Percentiles rank a stretch among this genome's conserved stretches.
phyloP scores from a whole-genome alignment of 1,140 invertebrate genomes.

The Sarcophaga bullata region DNA sequence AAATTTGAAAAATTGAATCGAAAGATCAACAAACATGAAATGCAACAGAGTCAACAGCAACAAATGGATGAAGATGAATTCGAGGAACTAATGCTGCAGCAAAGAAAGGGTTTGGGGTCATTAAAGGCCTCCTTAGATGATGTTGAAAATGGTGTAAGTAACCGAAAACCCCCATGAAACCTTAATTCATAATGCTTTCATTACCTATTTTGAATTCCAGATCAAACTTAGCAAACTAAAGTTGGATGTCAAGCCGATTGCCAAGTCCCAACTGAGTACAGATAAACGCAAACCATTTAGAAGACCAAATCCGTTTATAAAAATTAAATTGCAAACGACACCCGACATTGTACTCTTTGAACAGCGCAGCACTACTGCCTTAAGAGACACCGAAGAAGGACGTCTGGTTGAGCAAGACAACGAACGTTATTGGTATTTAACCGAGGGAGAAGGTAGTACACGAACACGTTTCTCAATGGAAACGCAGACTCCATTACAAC shows the following conservation, averaged over 20 bases:
- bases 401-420: slow-evolving; percentile 70
- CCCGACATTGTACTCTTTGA: slow-evolving; percentile 74
- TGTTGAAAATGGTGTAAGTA: slow-evolving; percentile 56
- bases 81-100: neutral
- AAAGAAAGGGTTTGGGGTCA: slow-evolving; percentile 46
- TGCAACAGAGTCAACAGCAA: slow-evolving; percentile 5
- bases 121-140: slow-evolving; percentile 58
- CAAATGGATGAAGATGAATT: neutral
- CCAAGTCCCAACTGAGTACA: neutral
- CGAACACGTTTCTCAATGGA: slow-evolving; percentile 73
- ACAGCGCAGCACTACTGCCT: slow-evolving; percentile 71
- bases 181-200: neutral
- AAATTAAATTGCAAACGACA: slow-evolving; percentile 73
- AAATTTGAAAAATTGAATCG: slow-evolving; percentile 33
- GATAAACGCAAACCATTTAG: neutral
- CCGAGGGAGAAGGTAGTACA: slow-evolving; percentile 71
- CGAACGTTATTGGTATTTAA: slow-evolving; percentile 73
- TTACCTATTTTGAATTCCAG: neutral
- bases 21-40: slow-evolving; percentile 31
- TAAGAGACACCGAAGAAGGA: slow-evolving; percentile 71
- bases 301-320: slow-evolving; percentile 63
- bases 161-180: neutral
- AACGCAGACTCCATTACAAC: slow-evolving; percentile 72
- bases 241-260: neutral
- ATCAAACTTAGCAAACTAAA: slow-evolving; percentile 22